Conservation (phyloP, 2,888 invertebrate species). For the Philopedon plagiatum region DNA sequence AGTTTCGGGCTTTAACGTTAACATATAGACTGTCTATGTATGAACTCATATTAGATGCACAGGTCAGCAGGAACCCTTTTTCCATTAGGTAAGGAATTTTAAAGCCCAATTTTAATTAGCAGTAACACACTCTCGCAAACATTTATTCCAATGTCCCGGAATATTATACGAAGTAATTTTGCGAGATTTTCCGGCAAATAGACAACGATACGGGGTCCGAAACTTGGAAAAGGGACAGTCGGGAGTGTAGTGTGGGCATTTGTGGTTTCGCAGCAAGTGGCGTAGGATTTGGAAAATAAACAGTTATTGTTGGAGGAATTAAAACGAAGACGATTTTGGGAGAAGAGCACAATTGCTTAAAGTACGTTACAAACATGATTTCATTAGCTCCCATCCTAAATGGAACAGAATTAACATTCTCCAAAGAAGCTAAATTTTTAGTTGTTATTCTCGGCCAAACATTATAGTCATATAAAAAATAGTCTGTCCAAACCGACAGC, state of each 20-base stretch:
- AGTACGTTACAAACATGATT: too few relatives aligned
- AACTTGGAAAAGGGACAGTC: constrained; percentile 36
- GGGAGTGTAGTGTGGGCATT: constrained; percentile 29
- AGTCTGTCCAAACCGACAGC: too few relatives aligned
- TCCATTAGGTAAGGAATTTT: constrained; percentile 43
- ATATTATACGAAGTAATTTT: constrained; percentile 50
- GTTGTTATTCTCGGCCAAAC: too few relatives aligned
- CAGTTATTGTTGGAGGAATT: background rate
- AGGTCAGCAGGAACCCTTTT: constrained; percentile 16
- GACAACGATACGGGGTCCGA: constrained; percentile 41
- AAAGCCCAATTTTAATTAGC: constrained; percentile 48
- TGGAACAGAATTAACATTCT: too few relatives aligned
- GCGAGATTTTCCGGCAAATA: constrained; percentile 47
- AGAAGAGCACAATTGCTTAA: too few relatives aligned
- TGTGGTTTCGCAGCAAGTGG: constrained; percentile 20
- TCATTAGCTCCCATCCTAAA: too few relatives aligned
- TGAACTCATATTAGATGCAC: constrained; percentile 4
- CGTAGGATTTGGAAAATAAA: constrained; percentile 3
- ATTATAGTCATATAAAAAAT: too few relatives aligned
- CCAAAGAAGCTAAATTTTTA: too few relatives aligned
- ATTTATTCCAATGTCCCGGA: constrained; percentile 45
- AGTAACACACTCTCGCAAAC: constrained; percentile 41
- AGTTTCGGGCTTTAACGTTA: too few relatives aligned
- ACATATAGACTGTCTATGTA: background rate
- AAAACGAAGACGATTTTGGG: too few relatives aligned